phyloP scores from a whole-genome alignment of 2,113 vertebrate species.

The Rhodinocichla rosea region DNA sequence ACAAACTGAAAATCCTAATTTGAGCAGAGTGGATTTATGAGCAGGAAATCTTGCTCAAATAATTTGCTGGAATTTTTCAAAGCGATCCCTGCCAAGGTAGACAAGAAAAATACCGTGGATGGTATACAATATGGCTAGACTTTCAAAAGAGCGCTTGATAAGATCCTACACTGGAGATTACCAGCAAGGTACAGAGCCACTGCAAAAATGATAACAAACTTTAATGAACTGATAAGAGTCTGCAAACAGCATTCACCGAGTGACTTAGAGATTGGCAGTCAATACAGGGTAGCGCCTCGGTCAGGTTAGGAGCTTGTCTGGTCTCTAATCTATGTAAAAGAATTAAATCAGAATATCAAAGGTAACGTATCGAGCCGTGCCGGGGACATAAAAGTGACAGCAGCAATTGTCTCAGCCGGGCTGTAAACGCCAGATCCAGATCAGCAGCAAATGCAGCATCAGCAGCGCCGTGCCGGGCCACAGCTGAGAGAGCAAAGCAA shows the following conservation, averaged over 20 bases:
- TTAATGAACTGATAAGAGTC: conserved; percentile 64
- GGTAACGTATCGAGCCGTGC: not conserved
- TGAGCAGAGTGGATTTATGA: conserved; percentile 23
- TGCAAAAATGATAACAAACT: conserved; percentile 41
- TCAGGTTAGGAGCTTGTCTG: conserved; percentile 46
- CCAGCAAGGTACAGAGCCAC: conserved; percentile 42
- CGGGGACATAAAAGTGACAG: not conserved
- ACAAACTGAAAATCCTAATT: conserved; percentile 39
- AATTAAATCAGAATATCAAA: conserved; percentile 59
- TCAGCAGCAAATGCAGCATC: conserved; percentile 28
- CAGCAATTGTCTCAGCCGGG: not conserved
- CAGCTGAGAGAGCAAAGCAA: not conserved
- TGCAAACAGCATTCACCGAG: not conserved
- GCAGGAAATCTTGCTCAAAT: conserved; percentile 30
- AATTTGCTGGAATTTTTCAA: conserved; percentile 56
- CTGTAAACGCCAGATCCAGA: not conserved
- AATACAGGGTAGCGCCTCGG: not conserved
- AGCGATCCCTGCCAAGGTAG: conserved; percentile 46
- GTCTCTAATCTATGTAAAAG: conserved; percentile 57
- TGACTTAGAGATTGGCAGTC: conserved; percentile 15
- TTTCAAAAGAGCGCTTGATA: conserved; percentile 41
- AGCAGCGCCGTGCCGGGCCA: not conserved
- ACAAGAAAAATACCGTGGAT: conserved; percentile 23
- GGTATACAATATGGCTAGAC: not conserved
- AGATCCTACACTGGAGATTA: conserved; percentile 34